These are phyloP conservation scores for Piliocolobus tephrosceles DNA, from an alignment of 2,113 vertebrate species.

Conservation along the genomic window DNA sequence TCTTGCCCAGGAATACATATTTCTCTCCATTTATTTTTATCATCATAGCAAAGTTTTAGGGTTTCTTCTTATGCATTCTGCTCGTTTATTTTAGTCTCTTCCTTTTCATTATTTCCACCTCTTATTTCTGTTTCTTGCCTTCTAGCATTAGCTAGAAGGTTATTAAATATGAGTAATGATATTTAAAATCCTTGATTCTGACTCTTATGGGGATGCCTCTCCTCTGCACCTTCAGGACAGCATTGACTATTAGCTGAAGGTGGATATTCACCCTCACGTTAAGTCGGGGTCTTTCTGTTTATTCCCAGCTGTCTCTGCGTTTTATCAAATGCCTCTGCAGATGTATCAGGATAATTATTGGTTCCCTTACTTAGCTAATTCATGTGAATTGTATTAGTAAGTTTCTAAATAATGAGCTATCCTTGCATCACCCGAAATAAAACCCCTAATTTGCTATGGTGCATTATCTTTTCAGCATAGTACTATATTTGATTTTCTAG, in stretches of 20 bases:
- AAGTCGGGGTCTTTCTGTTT: neutral
- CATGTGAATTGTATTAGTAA: neutral
- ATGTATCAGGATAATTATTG: neutral
- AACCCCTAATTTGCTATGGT: too few relatives aligned
- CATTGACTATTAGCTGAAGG: accelerated
- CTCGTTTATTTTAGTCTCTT: neutral
- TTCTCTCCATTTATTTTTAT: neutral
- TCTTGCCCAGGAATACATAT: neutral
- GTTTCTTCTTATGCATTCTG: neutral
- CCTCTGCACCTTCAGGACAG: too few relatives aligned
- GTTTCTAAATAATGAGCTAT: neutral
- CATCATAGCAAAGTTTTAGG: neutral
- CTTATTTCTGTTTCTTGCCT: neutral
- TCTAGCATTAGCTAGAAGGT: neutral
- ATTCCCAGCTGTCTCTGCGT: neutral
- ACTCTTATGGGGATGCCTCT: accelerated
- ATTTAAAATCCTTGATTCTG: neutral
- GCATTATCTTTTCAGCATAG: neutral
- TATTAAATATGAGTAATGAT: neutral
- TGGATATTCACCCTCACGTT: accelerated
- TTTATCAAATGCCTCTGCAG: neutral
- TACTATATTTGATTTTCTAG: neutral
- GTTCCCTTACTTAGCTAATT: neutral
- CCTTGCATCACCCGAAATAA: neutral
- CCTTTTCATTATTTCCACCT: too few relatives aligned